These are phyloP conservation scores for Aphelinus atriplicis DNA, from an alignment of 1,140 invertebrate species.

Conservation along the genomic window DNA sequence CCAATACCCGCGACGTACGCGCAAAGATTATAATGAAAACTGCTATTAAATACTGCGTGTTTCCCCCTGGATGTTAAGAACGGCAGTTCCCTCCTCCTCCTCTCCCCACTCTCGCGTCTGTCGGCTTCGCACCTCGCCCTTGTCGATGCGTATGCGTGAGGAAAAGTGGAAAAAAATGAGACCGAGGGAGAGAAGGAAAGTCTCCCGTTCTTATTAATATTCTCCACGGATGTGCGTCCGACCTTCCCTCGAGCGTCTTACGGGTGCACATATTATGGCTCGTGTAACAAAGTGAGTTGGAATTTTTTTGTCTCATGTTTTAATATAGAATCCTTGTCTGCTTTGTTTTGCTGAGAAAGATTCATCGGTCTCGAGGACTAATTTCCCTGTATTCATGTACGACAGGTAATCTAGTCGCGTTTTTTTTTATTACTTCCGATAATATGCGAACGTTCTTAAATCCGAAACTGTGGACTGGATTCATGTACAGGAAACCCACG, in stretches of 20 bases:
- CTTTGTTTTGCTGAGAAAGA: too few relatives aligned
- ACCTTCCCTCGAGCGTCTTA: background rate
- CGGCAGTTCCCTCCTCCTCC: background rate
- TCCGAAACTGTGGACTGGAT: too few relatives aligned
- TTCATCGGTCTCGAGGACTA: too few relatives aligned
- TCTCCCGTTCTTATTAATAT: background rate
- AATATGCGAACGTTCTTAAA: too few relatives aligned
- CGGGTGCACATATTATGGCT: background rate
- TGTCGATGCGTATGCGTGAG: background rate
- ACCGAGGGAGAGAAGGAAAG: background rate
- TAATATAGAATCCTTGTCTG: too few relatives aligned
- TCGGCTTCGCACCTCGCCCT: background rate
- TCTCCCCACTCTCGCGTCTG: background rate
- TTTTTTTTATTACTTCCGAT: too few relatives aligned
- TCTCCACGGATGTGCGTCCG: background rate
- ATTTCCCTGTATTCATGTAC: too few relatives aligned
- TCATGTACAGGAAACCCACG: too few relatives aligned
- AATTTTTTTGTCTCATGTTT: too few relatives aligned
- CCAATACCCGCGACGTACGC: background rate
- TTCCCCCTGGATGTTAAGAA: background rate
- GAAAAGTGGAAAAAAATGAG: slow-evolving; percentile 12
- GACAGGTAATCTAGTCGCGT: too few relatives aligned
- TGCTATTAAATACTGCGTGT: background rate
- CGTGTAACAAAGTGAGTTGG: too few relatives aligned
- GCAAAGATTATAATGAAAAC: slow-evolving; percentile 19